Evolutionary conservation across 2,888 invertebrate species (phyloP), one percentile per base, ranked within the genome.

Genomic region (Athrips mouffetella): DNA sequence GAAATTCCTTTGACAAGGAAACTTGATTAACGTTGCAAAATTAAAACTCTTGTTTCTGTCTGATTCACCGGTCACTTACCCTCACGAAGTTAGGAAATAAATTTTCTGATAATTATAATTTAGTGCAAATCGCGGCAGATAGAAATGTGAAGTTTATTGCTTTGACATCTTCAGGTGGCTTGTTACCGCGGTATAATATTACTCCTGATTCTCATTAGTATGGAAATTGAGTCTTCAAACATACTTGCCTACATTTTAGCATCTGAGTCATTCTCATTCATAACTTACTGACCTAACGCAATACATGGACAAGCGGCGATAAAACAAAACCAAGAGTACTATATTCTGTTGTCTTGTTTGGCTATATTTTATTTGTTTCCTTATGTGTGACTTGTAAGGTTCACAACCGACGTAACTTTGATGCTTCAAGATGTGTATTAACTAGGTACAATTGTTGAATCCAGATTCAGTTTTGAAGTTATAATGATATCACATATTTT

Each of bases 51-150:
- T 45, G 51, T 49, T 45, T 21, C 49, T 48, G 54, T 10, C 52
- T 80, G 80, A 80, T 63, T 80, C 80, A 79, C 63, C 76, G 80
- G 80, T 80, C 80, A 74, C 76, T 80, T 80, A 80, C 80, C 80
- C 77, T 75, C 66, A 67, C 70, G 65, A 56, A 63, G 73, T 68
- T 63, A 65, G 71, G 72, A 79, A 78, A 78, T 76, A 74, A 62
- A 69, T 70, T 64, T 70, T 64, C 62, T 61, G 62, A 66, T 65
- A 65, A 64, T 50, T 48, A 44, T 44, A 37, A 44, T 35, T 47
- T 47, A 47, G 27, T 30, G 23, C 30, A 5, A 40, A 11, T 20
- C 20, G 37, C 10, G 20, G 16, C 20, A 33, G 33, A 33, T 33
- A 33, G 4, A 2, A 16, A 7, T 33, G n/a, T 7, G 16, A 33